Base-by-base conservation (phyloP, 2,888 invertebrate species). In the Cheilosia variabilis region DNA sequence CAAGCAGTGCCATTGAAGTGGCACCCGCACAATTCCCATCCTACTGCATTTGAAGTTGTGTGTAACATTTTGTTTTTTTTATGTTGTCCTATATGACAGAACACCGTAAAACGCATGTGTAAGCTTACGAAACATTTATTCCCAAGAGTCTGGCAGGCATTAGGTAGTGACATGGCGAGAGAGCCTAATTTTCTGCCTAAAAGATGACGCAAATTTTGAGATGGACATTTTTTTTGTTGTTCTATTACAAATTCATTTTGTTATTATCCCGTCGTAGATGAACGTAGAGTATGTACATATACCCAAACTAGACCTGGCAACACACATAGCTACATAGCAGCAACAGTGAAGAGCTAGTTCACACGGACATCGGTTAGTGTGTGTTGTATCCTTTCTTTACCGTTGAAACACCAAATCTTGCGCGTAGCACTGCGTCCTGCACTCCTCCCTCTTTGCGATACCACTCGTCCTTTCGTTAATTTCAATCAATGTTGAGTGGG, bases 401-500 rank as follows among this genome's bases (percentile, higher is more conserved):
- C 24, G 60, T 27, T 63, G 58, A 69, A 73, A 84, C 60, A 43
- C 58, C 45, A 80, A 86, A 76, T 76, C 71, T 86, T 86, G 80
- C 84, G 84, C 84, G 84, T 66, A 80, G 71, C 65, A 71, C 52
- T 58, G 37, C 65, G 80, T 80, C 69, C 57, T 60, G 45, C 57
- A 13, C 5, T 22, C 37, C 24, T 17, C 24, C 22, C 24, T 34
- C 31, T 6, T 22, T 34, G n/a, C 15, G 41, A 47, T 22, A 24
- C 13, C 41, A 52, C 65, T 79, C 65, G 79, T 77, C 76, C 75
- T 72, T 60, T 68, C 50, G 66, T 81, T 86, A 86, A 86, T 86
- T 86, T 77, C 81, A 81, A 86, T 86, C 86, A 72, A 86, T 77
- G 86, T 72, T 72, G 86, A 72, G 86, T 86, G 68, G 81, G 65